phyloP scores from a whole-genome alignment of 2,888 invertebrate genomes.

The Drosophila paranaensis region DNA sequence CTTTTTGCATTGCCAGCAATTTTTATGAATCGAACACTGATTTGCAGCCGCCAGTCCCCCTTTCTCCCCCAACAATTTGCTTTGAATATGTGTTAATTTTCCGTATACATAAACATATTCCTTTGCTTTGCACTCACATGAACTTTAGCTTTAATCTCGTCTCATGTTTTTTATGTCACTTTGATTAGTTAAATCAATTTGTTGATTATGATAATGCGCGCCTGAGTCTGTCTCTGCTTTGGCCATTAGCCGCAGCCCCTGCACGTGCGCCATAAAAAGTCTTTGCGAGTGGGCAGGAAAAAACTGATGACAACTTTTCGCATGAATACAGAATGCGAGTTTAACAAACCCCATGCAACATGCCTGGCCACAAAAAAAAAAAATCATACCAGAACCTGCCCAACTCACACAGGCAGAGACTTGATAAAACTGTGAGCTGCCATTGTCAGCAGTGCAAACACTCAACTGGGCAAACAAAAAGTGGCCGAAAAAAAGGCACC shows the following conservation, averaged over 20 bases:
- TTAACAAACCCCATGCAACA: constrained; percentile 44
- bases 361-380: constrained; percentile 27
- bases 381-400: background rate
- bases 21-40: constrained; percentile 75
- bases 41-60: constrained; percentile 37
- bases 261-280: constrained; percentile 45
- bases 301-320: constrained; percentile 65
- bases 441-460: constrained; percentile 60
- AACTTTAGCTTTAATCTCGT: constrained; percentile 38
- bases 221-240: constrained; percentile 6
- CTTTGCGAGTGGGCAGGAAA: constrained; percentile 4
- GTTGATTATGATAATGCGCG: constrained; percentile 64
- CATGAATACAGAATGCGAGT: constrained; percentile 69
- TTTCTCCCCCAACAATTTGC: constrained; percentile 24
- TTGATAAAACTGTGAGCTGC: constrained; percentile 49
- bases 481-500: constrained; percentile 29
- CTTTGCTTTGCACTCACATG: constrained; percentile 4
- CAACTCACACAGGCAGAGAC: constrained; percentile 5
- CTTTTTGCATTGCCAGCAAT: constrained; percentile 62
- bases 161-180: constrained; percentile 52
- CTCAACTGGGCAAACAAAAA: constrained; percentile 60
- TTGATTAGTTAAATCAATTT: constrained; percentile 78
- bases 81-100: constrained; percentile 75
- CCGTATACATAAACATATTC: background rate
- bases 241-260: constrained; percentile 11